Base-by-base conservation (phyloP, 1,140 invertebrate genomes). In the Monomorium pharaonis region DNA sequence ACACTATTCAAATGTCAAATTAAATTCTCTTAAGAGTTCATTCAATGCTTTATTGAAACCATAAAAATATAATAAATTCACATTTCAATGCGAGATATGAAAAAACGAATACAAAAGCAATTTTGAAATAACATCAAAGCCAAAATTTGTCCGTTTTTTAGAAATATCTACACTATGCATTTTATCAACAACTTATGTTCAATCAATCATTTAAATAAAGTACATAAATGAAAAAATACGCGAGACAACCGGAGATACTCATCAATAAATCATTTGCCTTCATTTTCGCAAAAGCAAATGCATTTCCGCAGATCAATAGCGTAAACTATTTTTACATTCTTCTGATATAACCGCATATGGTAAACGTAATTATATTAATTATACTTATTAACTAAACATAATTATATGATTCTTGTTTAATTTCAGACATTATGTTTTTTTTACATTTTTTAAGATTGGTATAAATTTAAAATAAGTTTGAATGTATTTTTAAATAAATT, bases 51-150 rank as follows among this genome's bases (percentile, higher is more conserved):
- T 27, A 42, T 49, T 49, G 7, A 47, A 78, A 49, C 16, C 21
- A 7, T 12, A 49, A 10, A 78, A 78, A 49, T 49, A 49, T 9
- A 2, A 76, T n/a, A 42, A 24, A 0, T 24, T 75, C 24, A 3
- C 9, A 49, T 47, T 33, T 63, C 58, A 63, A 33, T 18, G 0
- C 18, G 5, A 62, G 12, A 62, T 62, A 56, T 2, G 7, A 65
- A 49, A n/a, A 24, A 4, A 44, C 1, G 4, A 30, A 56, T 81
- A 21, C 18, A 56, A 69, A 63, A 80, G 47, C 33, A 0, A 80
- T 44, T 81, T 54, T 37, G 24, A 7, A 49, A 56, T 65, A 49
- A 65, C 14, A 49, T 78, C 63, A 65, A 65, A 78, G n/a, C 42
- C 3, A 5, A 6, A 51, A 14, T 27, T 33, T 67, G 33, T 37